Evolutionary conservation across 1,140 invertebrate genomes (phyloP).

Genomic region (Dendrolimus kikuchii): DNA sequence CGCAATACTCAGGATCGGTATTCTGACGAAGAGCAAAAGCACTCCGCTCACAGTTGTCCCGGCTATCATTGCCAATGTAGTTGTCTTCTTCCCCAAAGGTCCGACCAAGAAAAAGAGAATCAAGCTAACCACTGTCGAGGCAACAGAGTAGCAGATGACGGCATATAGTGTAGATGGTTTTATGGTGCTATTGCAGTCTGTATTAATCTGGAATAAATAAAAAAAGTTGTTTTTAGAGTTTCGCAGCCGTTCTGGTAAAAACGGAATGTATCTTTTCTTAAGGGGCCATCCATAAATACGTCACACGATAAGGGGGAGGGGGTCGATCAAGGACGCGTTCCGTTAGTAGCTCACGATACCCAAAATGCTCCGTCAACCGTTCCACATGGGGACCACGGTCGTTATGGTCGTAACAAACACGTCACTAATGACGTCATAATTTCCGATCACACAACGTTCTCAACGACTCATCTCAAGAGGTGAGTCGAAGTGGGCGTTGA

Average conservation of each 20-base stretch:
- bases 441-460: too few relatives aligned
- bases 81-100: slow-evolving; percentile 35
- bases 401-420: too few relatives aligned
- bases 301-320: too few relatives aligned
- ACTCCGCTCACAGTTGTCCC: slow-evolving; percentile 26
- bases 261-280: not conserved
- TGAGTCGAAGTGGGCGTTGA: too few relatives aligned
- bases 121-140: slow-evolving; percentile 24
- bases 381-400: too few relatives aligned
- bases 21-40: slow-evolving; percentile 31
- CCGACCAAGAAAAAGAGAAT: slow-evolving; percentile 40
- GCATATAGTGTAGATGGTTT: slow-evolving; percentile 40
- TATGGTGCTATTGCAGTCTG: slow-evolving; percentile 31
- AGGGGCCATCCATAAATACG: not conserved
- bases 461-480: too few relatives aligned
- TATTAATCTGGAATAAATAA: slow-evolving; percentile 21
- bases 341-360: too few relatives aligned
- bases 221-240: not conserved
- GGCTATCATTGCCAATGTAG: slow-evolving; percentile 32
- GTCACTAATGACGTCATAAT: too few relatives aligned
- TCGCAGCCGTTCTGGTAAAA: not conserved
- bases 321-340: too few relatives aligned
- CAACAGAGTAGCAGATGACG: slow-evolving; percentile 41
- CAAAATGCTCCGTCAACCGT: too few relatives aligned
- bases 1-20: slow-evolving; percentile 38